Evolutionary conservation across 2,888 invertebrate genomes (phyloP).

Genomic region (Callosobruchus maculatus): DNA sequence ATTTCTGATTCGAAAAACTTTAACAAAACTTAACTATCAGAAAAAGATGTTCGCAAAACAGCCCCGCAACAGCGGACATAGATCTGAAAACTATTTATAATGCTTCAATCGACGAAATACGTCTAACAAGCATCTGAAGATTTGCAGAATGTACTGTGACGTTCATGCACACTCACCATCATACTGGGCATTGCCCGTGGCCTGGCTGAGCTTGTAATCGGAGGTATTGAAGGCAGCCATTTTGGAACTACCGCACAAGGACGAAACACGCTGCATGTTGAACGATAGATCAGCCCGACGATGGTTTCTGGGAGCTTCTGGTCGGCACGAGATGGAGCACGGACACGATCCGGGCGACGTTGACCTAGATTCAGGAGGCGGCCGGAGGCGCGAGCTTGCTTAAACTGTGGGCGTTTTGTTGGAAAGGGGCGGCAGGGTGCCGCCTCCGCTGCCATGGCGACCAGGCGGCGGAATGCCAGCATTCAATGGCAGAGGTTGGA

Average conservation of each 20-base stretch:
- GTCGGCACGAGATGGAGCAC: conserved; percentile 1
- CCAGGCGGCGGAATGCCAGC: conserved; percentile 1
- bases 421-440: not conserved
- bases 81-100: too few species aligned
- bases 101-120: too few species aligned
- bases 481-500: not conserved
- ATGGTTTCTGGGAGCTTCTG: conserved; percentile 38
- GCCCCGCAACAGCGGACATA: too few species aligned
- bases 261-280: not conserved
- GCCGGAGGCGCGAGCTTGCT: not conserved
- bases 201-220: conserved; percentile 44
- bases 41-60: too few species aligned
- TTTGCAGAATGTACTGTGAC: not conserved
- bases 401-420: not conserved
- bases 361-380: not conserved
- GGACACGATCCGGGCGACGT: not conserved
- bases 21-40: too few species aligned
- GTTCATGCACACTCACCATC: conserved; percentile 38
- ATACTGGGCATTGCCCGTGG: conserved; percentile 40
- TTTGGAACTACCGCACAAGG: conserved; percentile 10
- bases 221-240: conserved; percentile 43
- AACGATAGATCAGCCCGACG: conserved; percentile 34
- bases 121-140: not conserved
- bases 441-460: not conserved
- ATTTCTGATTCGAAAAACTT: too few species aligned